A percentile compares a stretch with the other conserved stretches of the same genome.
phyloP scores from a whole-genome alignment of 2,888 invertebrate species.

The Mimachlamys varia region DNA sequence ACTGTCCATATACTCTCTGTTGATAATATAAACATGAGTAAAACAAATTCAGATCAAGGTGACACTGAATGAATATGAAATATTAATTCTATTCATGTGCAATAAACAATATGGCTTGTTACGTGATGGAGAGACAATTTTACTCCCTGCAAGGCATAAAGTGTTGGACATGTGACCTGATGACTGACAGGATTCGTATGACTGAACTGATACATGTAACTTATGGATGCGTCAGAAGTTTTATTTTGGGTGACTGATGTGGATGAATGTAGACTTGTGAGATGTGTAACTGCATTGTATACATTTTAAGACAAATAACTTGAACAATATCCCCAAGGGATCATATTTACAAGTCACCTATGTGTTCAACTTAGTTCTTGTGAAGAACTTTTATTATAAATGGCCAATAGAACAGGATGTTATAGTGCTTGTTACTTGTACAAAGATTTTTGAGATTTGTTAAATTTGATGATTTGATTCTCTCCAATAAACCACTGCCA shows the following conservation, averaged over 20 bases:
- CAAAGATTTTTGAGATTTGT: constrained; percentile 27
- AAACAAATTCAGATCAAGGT: not conserved
- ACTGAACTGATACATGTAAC: not conserved
- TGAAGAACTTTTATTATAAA: constrained; percentile 30
- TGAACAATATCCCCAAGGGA: constrained; percentile 19
- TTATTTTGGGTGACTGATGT: not conserved
- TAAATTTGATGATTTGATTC: constrained; percentile 25
- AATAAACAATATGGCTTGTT: not conserved
- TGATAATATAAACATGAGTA: too few species aligned
- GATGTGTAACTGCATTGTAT: not conserved
- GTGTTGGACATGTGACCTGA: not conserved
- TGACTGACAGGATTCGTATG: not conserved
- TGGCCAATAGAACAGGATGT: constrained; percentile 13
- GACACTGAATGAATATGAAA: not conserved
- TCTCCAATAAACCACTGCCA: not conserved
- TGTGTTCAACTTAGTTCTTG: constrained; percentile 15
- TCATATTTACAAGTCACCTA: constrained; percentile 12
- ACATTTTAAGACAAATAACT: not conserved
- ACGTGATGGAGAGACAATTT: not conserved
- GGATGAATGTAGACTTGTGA: not conserved
- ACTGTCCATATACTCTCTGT: not conserved
- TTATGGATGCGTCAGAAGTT: constrained; percentile 2
- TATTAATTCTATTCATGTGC: not conserved
- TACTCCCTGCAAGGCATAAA: not conserved
- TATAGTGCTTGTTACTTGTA: constrained; percentile 36